Evolutionary conservation across 1,140 invertebrate genomes (phyloP), one percentile per base, ranked within the genome.

Genomic region (Portunus trituberculatus): DNA sequence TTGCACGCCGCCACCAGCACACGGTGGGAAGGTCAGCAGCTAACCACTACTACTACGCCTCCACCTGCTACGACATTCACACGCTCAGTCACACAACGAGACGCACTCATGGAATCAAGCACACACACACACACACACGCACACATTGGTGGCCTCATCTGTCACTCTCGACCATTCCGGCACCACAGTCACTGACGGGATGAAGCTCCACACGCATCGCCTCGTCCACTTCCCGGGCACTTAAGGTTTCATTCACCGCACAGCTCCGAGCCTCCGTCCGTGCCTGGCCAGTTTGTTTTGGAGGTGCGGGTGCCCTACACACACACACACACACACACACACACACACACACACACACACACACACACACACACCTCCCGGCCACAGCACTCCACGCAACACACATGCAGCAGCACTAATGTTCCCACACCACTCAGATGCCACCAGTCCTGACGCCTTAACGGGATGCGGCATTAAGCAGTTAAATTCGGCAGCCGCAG

Each of bases 391-490:
- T 76, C n/a, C 67, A 76, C 67, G 25, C 67, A n/a, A 2, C 25
- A 76, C 20, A n/a, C 67, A n/a, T 8, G 67, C 1, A n/a, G 20
- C 20, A 76, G 67, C 67, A 25, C n/a, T n/a, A 39, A 39, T 39
- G 20, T 76, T 76, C 67, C 67, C 67, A 76, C 67, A 76, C 20
- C 67, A 76, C 67, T 76, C 67, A 76, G 20, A 76, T 76, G 20
- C 20, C 20, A n/a, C n/a, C 67, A 59, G 3, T 76, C 67, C 67
- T n/a, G 67, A 76, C 12, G 67, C 20, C 67, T 76, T 76, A 76
- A 76, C 67, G 67, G 67, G 67, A 76, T 76, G 67, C 67, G n/a
- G 67, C n/a, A 76, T 76, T 76, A 76, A 76, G 67, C 67, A 76
- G 67, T 76, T 76, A n/a, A 76, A 76, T 76, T 76, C 67, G n/a